Base-by-base conservation (phyloP, 2,888 invertebrate genomes). In the Melanostoma scalare region DNA sequence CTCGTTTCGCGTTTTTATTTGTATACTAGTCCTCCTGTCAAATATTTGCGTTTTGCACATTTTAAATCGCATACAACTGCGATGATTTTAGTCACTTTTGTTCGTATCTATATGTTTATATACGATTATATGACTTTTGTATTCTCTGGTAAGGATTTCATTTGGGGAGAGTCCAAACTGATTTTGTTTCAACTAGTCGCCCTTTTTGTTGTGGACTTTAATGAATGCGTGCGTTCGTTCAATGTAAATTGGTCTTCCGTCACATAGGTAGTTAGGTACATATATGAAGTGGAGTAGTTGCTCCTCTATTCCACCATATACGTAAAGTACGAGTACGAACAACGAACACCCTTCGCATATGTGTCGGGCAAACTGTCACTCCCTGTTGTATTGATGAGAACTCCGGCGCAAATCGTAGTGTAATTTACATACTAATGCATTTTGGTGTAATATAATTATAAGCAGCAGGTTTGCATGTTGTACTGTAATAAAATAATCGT, bases 401-500 rank as follows among this genome's bases (percentile, higher is more conserved):
- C 63, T 69, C 72, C 63, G 61, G 61, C 68, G 52, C 63, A 78
- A 69, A 67, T 75, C 74, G 69, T 30, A 55, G 36, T 53, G 60
- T 67, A 75, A 84, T 84, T 84, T 79, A 67, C 71, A 79, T 79
- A 84, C 71, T 61, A 78, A 84, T 79, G 74, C 84, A 79, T 79
- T 78, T 71, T 56, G 50, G 48, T 75, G 74, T 84, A 84, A 20
- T 20, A 20, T 20, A 20, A 84, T 79, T 84, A 84, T 75, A 79
- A 77, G 73, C 68, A 79, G 65, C 73, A 68, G 73, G 84, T 72
- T 84, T 56, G 84, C 84, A 75, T 84, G 84, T 60, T 71, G 60
- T 60, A 67, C 40, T 75, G 79, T 79, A 84, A 84, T 84, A 84
- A 84, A 84, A 79, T 84, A 78, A 79, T 79, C 52, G 67, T 38